Base-by-base conservation (phyloP, 2,113 vertebrate genomes). In the Pyxicephalus adspersus region DNA sequence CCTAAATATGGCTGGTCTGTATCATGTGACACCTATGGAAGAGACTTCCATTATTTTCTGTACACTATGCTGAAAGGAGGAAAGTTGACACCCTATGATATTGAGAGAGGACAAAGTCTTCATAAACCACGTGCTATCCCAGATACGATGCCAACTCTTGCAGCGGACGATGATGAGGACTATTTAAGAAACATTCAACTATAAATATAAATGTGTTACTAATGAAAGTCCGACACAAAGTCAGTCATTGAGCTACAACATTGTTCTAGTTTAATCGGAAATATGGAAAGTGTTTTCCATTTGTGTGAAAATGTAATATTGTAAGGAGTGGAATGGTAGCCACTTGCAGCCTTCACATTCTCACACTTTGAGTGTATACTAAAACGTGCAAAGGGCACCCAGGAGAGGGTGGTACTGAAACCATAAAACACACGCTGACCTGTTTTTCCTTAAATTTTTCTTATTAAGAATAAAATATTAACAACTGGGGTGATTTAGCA, bases 51-150 rank as follows among this genome's bases (percentile, higher is more conserved):
- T 70, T 97, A 96, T 86, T 94, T 94, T 83, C 83, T 98, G 60
- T 98, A 96, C 38, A 31, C 94, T 23, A 95, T 98, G 91, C 92
- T 90, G 82, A 97, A 96, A 87, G 96, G 96, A 1, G 87, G 94
- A 83, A 86, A 85, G 84, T 91, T 97, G 67, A 91, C 90, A 50
- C 73, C 85, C 8, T 80, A 87, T 0, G 95, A 97, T 45, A 80
- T 86, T 55, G 92, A 86, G 17, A 71, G 94, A 81, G 95, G 95
- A 76, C 87, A 60, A 28, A 89, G 85, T 58, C 85, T 94, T 26
- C 79, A 84, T 16, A 87, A 84, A 50, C 85, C 89, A 0, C 52
- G 68, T 3, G 51, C 64, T 31, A 38, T 20, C 3, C 61, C 77
- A 18, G 58, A 0, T 16, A 58, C 38, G 13, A 7, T 3, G 26